These are phyloP conservation scores for Chionodraco myersi DNA, from an alignment of 2,113 vertebrate genomes.

Conservation along the genomic window DNA sequence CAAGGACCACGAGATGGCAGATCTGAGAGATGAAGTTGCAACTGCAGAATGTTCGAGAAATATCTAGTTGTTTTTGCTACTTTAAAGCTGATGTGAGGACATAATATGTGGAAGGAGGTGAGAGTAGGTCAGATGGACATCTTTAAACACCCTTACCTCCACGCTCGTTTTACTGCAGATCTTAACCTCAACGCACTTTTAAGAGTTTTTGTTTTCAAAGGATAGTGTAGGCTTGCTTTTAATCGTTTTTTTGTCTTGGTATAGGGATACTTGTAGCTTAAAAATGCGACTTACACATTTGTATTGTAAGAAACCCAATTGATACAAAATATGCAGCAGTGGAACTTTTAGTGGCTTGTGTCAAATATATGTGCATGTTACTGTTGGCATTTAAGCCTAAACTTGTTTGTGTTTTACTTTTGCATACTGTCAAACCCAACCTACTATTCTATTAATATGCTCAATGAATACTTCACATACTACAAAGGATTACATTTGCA, in stretches of 20 bases:
- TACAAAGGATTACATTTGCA: background rate
- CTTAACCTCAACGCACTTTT: no score
- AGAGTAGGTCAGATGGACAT: background rate
- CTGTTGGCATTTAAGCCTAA: background rate
- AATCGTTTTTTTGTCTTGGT: background rate
- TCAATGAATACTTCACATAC: background rate
- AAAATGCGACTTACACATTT: background rate
- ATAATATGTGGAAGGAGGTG: background rate
- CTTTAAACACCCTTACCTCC: background rate
- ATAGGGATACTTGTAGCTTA: background rate
- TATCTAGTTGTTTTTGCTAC: background rate
- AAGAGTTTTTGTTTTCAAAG: background rate
- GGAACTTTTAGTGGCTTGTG: background rate
- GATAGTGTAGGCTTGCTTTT: background rate
- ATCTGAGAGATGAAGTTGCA: background rate
- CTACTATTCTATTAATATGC: background rate
- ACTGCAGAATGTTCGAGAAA: background rate
- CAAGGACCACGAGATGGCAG: no score
- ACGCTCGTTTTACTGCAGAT: background rate
- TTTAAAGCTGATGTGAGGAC: background rate
- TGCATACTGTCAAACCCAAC: background rate
- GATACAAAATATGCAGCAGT: background rate
- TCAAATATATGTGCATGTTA: background rate
- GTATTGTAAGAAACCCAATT: no score
- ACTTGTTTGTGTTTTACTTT: conserved; percentile 10